Conservation (phyloP, 2,113 vertebrate genomes). For the Aplodontia rufa region DNA sequence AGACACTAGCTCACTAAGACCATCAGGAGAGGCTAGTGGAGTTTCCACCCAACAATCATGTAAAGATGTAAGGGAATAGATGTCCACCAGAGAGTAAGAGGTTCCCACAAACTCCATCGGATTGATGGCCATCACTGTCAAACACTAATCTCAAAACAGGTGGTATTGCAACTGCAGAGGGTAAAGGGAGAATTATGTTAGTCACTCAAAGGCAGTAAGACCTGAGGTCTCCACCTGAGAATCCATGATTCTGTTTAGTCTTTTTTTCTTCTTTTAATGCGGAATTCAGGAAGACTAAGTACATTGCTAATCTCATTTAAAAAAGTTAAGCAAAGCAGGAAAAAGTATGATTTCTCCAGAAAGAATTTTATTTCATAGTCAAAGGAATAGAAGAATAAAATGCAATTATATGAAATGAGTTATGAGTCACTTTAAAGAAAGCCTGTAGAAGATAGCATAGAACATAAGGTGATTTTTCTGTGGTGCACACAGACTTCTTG, state of each 20-base stretch:
- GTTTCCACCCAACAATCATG: not conserved
- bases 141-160: not conserved
- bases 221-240: not conserved
- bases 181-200: not conserved
- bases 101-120: not conserved
- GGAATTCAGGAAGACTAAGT: not conserved
- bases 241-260: not conserved
- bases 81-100: not conserved
- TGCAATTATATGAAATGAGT: constrained; percentile 44
- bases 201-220: not conserved
- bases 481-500: not conserved
- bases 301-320: constrained; percentile 24
- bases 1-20: not conserved
- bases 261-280: not conserved
- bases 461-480: not conserved
- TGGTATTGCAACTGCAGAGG: not conserved
- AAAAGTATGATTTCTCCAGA: constrained; percentile 15
- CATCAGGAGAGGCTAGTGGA: not conserved
- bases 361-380: constrained; percentile 30
- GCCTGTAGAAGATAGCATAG: not conserved
- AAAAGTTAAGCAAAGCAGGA: constrained; percentile 21
- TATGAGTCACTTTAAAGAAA: not conserved
- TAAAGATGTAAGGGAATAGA: not conserved
- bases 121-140: not conserved
- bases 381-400: constrained; percentile 21